Evolutionary conservation across 2,888 invertebrate species (phyloP).

Genomic region (Cecidostiba fungosa): DNA sequence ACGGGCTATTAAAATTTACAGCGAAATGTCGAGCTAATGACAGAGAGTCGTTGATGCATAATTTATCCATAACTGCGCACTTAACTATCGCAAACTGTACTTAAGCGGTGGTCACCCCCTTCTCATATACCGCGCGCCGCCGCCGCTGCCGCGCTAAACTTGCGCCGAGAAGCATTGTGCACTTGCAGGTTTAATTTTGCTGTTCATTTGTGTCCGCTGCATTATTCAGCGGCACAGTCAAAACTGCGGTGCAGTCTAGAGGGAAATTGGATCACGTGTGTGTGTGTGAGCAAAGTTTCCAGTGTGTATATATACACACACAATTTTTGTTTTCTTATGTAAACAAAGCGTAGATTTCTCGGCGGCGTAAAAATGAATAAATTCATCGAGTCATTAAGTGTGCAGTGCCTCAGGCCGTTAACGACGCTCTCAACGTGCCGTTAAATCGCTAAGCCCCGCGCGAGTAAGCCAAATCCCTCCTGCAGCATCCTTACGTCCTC

Average conservation of each 20-base stretch:
- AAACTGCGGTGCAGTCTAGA: not conserved
- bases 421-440: not conserved
- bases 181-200: constrained; percentile 53
- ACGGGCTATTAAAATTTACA: constrained; percentile 53
- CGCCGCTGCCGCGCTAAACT: constrained; percentile 20
- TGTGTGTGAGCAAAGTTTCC: not conserved
- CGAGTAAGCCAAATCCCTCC: constrained; percentile 56
- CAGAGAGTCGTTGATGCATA: constrained; percentile 61
- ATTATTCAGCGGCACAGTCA: constrained; percentile 50
- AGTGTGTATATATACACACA: too few relatives aligned
- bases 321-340: not conserved
- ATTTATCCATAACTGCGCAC: constrained; percentile 57
- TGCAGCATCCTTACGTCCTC: constrained; percentile 13
- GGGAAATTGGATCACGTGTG: not conserved
- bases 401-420: not conserved
- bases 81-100: constrained; percentile 61
- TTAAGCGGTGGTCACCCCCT: constrained; percentile 61
- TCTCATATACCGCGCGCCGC: not conserved
- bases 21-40: constrained; percentile 55
- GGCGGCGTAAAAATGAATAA: not conserved
- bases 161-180: constrained; percentile 16
- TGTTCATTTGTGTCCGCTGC: constrained; percentile 51
- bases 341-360: not conserved
- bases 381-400: not conserved
- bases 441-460: constrained; percentile 35